Conservation (phyloP, 2,797 vertebrate species). For the Gymnothorax reevesii region DNA sequence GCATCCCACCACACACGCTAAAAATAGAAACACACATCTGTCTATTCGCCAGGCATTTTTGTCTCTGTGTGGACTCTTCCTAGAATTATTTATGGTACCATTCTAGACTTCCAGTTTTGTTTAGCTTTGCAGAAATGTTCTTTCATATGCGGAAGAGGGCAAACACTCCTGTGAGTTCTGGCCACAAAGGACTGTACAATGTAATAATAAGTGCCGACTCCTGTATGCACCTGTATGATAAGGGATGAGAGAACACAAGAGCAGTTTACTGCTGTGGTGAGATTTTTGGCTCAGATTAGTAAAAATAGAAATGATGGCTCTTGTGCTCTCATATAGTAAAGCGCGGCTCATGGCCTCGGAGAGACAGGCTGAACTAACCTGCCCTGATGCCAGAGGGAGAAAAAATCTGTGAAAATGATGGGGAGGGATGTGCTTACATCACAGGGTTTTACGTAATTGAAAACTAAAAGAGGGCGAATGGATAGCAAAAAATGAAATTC, state of each 20-base stretch:
- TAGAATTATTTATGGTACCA: neutral
- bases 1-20: slow-evolving; percentile 3
- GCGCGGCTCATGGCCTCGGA: neutral
- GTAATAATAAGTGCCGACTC: neutral
- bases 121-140: neutral
- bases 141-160: neutral
- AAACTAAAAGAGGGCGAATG: neutral
- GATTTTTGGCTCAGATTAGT: neutral
- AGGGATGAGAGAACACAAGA: neutral
- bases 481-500: neutral
- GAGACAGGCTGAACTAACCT: neutral
- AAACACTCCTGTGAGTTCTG: neutral
- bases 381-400: neutral
- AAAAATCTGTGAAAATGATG: neutral
- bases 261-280: neutral
- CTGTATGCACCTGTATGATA: neutral
- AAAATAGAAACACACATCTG: slow-evolving; percentile 5
- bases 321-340: no score
- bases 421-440: neutral
- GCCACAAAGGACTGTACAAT: neutral
- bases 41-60: neutral
- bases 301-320: neutral
- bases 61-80: neutral
- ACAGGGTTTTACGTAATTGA: neutral
- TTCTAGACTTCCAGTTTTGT: neutral